Conservation (phyloP, 2,113 vertebrate genomes). For the Indicator maculatus region DNA sequence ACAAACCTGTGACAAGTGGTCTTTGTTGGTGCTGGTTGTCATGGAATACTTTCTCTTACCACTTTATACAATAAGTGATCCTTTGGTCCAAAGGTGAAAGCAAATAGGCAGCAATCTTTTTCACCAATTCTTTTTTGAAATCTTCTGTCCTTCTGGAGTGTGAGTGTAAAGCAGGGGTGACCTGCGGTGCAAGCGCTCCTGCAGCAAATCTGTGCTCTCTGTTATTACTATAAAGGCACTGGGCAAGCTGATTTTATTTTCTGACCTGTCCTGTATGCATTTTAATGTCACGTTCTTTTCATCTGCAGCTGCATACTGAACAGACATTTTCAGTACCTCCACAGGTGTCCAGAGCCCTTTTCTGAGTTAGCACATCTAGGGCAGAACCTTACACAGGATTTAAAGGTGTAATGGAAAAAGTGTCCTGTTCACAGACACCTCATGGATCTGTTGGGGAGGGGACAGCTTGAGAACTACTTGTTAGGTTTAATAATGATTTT, state of each 20-base stretch:
- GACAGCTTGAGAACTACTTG: background rate
- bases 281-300: background rate
- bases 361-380: background rate
- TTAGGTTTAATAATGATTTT: background rate
- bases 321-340: background rate
- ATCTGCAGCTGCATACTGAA: background rate
- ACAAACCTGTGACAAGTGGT: background rate
- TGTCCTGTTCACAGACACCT: background rate
- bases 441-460: background rate
- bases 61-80: background rate
- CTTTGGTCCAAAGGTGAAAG: background rate
- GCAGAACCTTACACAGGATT: background rate
- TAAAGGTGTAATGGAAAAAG: background rate
- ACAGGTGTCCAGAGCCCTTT: background rate
- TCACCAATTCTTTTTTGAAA: background rate
- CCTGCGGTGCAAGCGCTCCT: background rate
- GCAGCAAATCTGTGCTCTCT: accelerated
- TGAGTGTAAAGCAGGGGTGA: background rate
- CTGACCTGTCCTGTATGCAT: background rate
- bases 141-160: background rate
- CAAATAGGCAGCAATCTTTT: accelerated
- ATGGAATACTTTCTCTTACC: background rate
- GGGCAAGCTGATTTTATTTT: background rate
- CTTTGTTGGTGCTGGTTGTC: background rate
- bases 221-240: background rate